phyloP scores from a whole-genome alignment of 1,140 invertebrate species.

The Meloidogyne floridensis region DNA sequence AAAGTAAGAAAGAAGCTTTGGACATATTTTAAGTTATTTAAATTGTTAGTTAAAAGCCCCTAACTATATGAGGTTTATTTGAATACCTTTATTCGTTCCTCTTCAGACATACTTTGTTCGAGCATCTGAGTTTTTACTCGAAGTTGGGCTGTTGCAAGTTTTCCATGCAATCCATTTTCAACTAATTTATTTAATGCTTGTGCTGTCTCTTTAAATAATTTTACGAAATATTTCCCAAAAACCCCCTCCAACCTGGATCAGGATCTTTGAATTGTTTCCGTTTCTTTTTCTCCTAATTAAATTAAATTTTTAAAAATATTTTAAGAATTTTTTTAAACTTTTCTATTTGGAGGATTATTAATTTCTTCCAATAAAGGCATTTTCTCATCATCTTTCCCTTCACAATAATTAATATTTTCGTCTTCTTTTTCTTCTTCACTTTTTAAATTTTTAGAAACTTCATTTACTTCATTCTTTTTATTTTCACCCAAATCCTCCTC shows the following conservation, averaged over 20 bases:
- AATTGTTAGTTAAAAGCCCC: neutral
- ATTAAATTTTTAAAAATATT: conserved; percentile 14
- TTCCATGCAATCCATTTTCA: conserved; percentile 47
- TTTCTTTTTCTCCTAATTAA: conserved; percentile 12
- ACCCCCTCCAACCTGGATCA: conserved; percentile 2
- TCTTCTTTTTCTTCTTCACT: neutral
- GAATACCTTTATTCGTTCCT: conserved; percentile 50
- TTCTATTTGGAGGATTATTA: neutral
- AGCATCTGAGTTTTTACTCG: conserved; percentile 40
- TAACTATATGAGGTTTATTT: conserved; percentile 2
- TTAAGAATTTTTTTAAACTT: neutral
- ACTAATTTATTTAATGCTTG: conserved; percentile 38
- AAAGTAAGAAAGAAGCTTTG: conserved; percentile 8
- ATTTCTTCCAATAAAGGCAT: conserved; percentile 21
- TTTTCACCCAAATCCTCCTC: neutral
- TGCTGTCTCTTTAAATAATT: conserved; percentile 28
- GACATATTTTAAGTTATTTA: too few relatives aligned
- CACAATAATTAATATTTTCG: neutral
- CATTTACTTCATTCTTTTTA: neutral
- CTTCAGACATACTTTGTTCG: conserved; percentile 47
- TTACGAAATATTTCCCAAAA: too few relatives aligned
- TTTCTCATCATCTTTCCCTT: neutral
- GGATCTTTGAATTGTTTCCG: conserved; percentile 28
- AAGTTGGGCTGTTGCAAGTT: conserved; percentile 51
- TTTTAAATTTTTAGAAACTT: conserved; percentile 8